Percentiles rank a stretch among this genome's conserved stretches.
Conservation (phyloP, 2,113 vertebrate species). For the Haplochromis burtoni region DNA sequence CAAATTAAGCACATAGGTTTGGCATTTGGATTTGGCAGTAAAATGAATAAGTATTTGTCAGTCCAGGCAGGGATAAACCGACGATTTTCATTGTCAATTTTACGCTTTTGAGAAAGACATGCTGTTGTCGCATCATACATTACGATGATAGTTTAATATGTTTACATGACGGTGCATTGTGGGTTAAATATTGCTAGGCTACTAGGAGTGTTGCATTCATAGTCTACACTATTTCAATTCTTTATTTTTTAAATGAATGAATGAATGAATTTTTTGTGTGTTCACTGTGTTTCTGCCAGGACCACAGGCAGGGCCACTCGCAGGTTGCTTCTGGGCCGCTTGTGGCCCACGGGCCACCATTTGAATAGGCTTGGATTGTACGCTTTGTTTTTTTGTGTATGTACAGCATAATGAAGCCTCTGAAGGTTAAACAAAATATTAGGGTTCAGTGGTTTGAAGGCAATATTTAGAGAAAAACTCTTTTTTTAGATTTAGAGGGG, state of each 20-base stretch:
- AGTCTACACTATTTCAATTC: not conserved
- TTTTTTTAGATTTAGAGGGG: not conserved
- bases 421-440: not conserved
- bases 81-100: not conserved
- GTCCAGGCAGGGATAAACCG: not conserved
- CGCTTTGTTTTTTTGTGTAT: not conserved
- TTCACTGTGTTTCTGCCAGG: not conserved
- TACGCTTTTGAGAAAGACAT: not conserved
- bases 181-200: not conserved
- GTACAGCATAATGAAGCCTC: not conserved
- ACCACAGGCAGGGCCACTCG: not conserved
- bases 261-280: rapidly evolving
- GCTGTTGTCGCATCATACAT: not conserved
- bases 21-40: not conserved
- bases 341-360: not conserved
- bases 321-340: not conserved
- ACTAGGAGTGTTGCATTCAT: not conserved
- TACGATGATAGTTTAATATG: not conserved
- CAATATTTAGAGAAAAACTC: not conserved
- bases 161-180: not conserved
- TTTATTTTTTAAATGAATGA: not conserved
- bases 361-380: not conserved
- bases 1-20: not conserved
- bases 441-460: not conserved
- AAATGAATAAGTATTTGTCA: not conserved